Evolutionary conservation across 1,140 invertebrate species (phyloP), one percentile per base, ranked within the genome.

Genomic region (Daktulosphaira vitifoliae): DNA sequence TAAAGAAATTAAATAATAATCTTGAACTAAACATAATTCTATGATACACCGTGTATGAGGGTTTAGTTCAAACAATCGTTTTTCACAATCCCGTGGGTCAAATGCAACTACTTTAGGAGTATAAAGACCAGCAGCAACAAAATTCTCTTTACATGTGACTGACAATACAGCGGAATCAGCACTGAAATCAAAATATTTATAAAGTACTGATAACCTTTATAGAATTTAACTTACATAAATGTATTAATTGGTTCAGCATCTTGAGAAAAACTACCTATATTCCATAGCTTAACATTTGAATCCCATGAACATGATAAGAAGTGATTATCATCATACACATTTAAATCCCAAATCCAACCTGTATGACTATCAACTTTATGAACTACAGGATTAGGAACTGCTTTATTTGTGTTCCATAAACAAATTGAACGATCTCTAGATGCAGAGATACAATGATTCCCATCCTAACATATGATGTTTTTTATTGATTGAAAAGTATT

Each of bases 221-320:
- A 33, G 5, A 33, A 6, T 22, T 29, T 2, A 8, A 62, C n/a
- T 62, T 62, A 62, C 56, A 2, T 48, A 33, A 62, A 62, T 22
- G n/a, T 48, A 18, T 33, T n/a, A 25, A 48, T 20, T 29, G 56
- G 42, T 7, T 33, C 16, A 46, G 42, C 5, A 20, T 33, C 18
- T n/a, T 20, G 26, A 11, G 26, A 22, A 11, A 62, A 62, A 6
- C 29, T 62, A 22, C 18, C 5, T 18, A 29, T 48, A 33, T 62
- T 29, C 56, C 56, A 62, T 48, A 62, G 29, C 20, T 62, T 62
- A 20, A 62, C 42, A 48, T 3, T 29, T 9, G 56, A 62, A 33
- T 62, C 56, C 56, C 56, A 62, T 13, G 56, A 62, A 48, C 56
- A 33, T 1, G 56, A 62, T 62, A 62, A 48, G 18, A 62, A 62